phyloP scores from a whole-genome alignment of 1,140 invertebrate genomes.

The Metopolophium dirhodum region DNA sequence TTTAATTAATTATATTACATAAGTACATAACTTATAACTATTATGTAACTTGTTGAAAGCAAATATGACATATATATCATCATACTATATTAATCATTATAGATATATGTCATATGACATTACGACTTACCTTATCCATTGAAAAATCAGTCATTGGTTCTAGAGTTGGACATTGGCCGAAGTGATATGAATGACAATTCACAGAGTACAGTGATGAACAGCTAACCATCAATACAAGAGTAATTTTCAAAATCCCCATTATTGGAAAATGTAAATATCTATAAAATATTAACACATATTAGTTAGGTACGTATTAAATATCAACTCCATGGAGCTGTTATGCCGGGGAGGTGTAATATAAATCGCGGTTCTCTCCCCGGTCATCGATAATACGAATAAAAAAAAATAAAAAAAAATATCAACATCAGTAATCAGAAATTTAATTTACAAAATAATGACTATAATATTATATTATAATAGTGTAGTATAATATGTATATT shows the following conservation, averaged over 20 bases:
- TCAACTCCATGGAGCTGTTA: background rate
- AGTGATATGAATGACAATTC: constrained; percentile 71
- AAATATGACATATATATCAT: background rate
- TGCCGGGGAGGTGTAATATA: too few relatives aligned
- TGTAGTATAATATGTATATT: too few relatives aligned
- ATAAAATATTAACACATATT: constrained; percentile 11
- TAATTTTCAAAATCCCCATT: background rate
- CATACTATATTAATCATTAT: background rate
- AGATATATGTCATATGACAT: background rate
- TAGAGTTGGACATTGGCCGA: constrained; percentile 76
- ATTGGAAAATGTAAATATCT: background rate
- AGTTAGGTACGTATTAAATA: background rate
- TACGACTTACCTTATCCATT: constrained; percentile 71
- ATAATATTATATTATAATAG: background rate
- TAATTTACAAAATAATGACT: background rate
- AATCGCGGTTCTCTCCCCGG: too few relatives aligned
- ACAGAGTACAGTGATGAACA: constrained; percentile 38
- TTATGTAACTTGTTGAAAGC: too few relatives aligned
- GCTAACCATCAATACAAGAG: constrained; percentile 5
- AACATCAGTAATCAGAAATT: background rate
- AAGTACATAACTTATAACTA: too few relatives aligned
- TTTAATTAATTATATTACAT: too few relatives aligned
- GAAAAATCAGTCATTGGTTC: constrained; percentile 74
- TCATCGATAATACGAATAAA: too few relatives aligned
- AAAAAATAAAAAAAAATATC: background rate